phyloP scores from a whole-genome alignment of 2,797 vertebrate genomes.

The Schizothorax lantsangensis region DNA sequence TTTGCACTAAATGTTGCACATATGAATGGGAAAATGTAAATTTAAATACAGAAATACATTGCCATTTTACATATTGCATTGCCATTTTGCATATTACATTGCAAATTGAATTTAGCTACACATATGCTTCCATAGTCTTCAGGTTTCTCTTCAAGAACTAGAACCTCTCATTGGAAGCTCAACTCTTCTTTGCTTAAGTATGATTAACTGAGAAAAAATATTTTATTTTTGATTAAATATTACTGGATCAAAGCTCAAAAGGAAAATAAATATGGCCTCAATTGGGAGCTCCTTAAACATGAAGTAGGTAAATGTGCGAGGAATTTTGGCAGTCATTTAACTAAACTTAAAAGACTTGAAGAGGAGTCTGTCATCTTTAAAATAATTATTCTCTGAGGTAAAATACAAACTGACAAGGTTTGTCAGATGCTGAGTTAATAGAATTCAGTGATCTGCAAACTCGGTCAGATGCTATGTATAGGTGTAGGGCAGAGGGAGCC shows the following conservation, averaged over 20 bases:
- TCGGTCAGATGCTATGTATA: background rate
- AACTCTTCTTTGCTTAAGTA: constrained; percentile 12
- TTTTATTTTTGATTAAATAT: constrained; percentile 3
- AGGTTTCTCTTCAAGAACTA: background rate
- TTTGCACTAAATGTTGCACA: too few species aligned
- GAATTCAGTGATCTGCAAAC: background rate
- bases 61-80: too few species aligned
- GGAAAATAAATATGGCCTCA: background rate
- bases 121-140: too few species aligned
- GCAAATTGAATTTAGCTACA: too few species aligned
- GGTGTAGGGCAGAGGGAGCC: background rate
- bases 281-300: constrained; percentile 11
- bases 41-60: too few species aligned
- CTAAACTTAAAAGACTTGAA: background rate
- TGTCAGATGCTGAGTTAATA: background rate
- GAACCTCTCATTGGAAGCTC: background rate
- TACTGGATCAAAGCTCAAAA: background rate
- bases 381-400: background rate
- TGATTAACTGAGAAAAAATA: background rate
- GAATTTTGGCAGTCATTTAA: background rate
- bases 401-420: background rate
- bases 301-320: background rate
- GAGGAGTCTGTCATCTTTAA: background rate
- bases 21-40: too few species aligned
- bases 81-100: too few species aligned